Evolutionary conservation across 2,888 invertebrate species (phyloP).

Genomic region (Falcaria lacertinaria): DNA sequence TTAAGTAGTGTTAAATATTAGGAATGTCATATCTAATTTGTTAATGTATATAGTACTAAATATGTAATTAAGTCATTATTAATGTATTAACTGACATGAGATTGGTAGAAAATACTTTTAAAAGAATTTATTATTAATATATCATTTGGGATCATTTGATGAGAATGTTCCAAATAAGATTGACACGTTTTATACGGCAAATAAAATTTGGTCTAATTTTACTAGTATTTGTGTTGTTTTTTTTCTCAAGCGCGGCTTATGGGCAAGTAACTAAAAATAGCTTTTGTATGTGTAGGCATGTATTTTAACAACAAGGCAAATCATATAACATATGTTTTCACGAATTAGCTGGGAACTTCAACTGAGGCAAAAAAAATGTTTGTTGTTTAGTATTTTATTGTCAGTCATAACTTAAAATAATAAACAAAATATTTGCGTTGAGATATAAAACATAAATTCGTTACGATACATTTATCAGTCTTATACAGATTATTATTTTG

Average conservation of each 20-base stretch:
- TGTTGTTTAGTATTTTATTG: slow-evolving; percentile 9
- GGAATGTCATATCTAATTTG: slow-evolving; percentile 1
- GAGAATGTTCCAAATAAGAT: slow-evolving; percentile 27
- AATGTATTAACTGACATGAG: slow-evolving; percentile 2
- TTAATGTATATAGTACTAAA: slow-evolving; percentile 7
- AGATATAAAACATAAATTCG: slow-evolving; percentile 13
- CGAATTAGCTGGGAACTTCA: no score
- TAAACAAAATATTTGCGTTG: slow-evolving; percentile 17
- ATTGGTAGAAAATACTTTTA: slow-evolving; percentile 15
- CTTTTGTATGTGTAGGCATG: no score
- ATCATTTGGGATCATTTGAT: not conserved
- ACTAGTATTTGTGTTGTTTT: not conserved
- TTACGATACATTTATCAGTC: slow-evolving; percentile 23
- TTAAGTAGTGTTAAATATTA: no score
- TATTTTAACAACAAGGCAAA: no score
- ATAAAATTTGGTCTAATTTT: slow-evolving; percentile 2
- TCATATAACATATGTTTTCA: no score
- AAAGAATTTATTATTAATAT: not conserved
- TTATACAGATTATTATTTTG: slow-evolving; percentile 11
- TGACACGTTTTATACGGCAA: slow-evolving; percentile 18
- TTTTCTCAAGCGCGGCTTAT: no score
- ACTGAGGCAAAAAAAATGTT: not conserved
- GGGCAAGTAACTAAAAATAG: no score
- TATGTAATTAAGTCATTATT: no score
- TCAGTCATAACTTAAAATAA: slow-evolving; percentile 27